Evolutionary conservation across 2,797 vertebrate species (phyloP), one percentile per base, ranked within the genome.

Genomic region (Nyctibius grandis): DNA sequence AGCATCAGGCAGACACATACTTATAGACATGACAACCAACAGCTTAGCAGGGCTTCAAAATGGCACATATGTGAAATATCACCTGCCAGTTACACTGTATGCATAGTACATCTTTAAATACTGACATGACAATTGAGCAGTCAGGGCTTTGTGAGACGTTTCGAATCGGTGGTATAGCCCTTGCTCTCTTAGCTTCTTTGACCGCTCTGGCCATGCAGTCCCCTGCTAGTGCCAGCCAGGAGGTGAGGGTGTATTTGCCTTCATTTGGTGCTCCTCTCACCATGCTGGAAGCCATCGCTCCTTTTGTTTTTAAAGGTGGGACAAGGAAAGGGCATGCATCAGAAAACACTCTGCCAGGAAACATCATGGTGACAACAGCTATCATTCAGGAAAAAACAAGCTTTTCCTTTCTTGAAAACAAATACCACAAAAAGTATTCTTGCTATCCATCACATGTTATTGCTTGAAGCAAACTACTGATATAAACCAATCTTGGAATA

Each of bases 41-140:
- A 95, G 88, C 74, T 89, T 82, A 95, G 90, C 59, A 0, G 88
- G 88, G 64, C 87, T 94, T 93, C 64, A 68, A 26, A 72, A 80
- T 65, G 65, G 82, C 81, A 92, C 84, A 93, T 90, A 93, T 68
- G 91, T 91, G 92, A 88, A 94, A 92, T 75, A 93, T 92, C 92
- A 89, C 72, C 87, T 93, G 80, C 79, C 53, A 85, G 85, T 33
- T 83, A 47, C 50, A 78, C 75, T 19, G 48, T 92, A 91, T 89
- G 92, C 53, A 54, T 12, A 38, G 68, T 28, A 88, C 28, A 53
- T 91, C 89, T 91, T 45, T 34, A 83, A 84, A 68, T 12, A 13
- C 31, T 73, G 54, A 69, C 51, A 10, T 17, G 54, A 54, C 85
- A 91, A 78, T 28, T 84, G 90, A 95, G 95, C 89, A 95, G 65